phyloP scores from a whole-genome alignment of 2,888 invertebrate species.

The Limnephilus lunatus region DNA sequence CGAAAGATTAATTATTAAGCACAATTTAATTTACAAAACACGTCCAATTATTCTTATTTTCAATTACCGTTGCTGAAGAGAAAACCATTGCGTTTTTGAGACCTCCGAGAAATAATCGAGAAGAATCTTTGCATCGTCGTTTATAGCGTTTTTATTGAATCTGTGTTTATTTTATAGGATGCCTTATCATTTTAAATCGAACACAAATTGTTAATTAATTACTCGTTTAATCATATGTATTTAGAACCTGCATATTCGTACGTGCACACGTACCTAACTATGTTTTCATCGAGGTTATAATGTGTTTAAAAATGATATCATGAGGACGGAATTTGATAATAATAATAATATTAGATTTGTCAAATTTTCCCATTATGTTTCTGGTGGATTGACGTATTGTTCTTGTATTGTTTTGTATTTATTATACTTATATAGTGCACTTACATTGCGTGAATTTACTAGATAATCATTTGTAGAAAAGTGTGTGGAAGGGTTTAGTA shows the following conservation, averaged over 20 bases:
- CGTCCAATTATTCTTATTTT: conserved; percentile 44
- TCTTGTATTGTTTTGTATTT: too few species aligned
- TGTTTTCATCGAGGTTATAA: not conserved
- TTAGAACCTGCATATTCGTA: not conserved
- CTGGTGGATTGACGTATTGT: too few species aligned
- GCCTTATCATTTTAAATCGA: not conserved
- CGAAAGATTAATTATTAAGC: conserved; percentile 59
- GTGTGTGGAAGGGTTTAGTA: too few species aligned
- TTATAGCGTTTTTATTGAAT: not conserved
- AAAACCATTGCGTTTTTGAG: not conserved
- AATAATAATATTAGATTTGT: too few species aligned
- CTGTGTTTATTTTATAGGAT: not conserved
- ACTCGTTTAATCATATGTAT: not conserved
- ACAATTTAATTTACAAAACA: conserved; percentile 53
- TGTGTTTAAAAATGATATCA: not conserved
- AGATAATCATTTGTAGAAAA: too few species aligned
- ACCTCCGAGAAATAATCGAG: not conserved
- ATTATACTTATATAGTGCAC: too few species aligned
- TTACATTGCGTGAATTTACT: too few species aligned
- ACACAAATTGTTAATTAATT: not conserved
- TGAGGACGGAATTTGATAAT: not conserved
- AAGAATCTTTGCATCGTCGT: not conserved
- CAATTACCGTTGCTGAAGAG: conserved; percentile 43
- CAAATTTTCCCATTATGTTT: too few species aligned
- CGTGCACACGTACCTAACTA: too few species aligned